These are phyloP conservation scores for Dryadula phaetusa DNA, from an alignment of 2,888 invertebrate species.

Conservation along the genomic window DNA sequence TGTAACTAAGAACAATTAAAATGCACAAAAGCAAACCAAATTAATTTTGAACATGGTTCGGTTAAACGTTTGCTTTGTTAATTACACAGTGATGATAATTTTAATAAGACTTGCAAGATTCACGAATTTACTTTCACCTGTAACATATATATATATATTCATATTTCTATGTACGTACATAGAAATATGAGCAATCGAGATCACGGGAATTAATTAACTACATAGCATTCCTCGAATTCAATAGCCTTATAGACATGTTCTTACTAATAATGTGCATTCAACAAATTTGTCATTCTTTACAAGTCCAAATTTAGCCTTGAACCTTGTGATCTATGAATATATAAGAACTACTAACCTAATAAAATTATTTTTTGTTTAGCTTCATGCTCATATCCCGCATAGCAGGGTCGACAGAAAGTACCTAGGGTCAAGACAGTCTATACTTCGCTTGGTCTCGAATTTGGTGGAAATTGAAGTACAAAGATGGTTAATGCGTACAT, in stretches of 20 bases:
- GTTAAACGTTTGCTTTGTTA: conserved; percentile 23
- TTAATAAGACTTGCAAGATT: neutral
- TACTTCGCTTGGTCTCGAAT: too few relatives aligned
- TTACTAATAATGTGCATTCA: too few relatives aligned
- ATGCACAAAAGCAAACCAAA: conserved; percentile 29
- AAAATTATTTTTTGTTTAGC: too few relatives aligned
- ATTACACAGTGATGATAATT: conserved; percentile 22
- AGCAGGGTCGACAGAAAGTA: too few relatives aligned
- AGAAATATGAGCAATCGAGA: too few relatives aligned
- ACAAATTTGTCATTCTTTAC: too few relatives aligned
- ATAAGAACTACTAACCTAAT: too few relatives aligned
- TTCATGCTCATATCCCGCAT: too few relatives aligned
- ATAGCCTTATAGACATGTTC: neutral
- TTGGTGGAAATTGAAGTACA: too few relatives aligned
- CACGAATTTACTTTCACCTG: conserved; percentile 7
- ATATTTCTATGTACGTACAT: neutral
- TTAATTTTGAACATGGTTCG: conserved; percentile 22
- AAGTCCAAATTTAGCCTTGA: too few relatives aligned
- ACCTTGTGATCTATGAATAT: too few relatives aligned
- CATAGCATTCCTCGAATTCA: neutral
- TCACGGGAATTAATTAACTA: neutral
- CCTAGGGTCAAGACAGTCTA: too few relatives aligned
- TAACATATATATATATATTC: neutral
- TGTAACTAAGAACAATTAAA: conserved; percentile 44
- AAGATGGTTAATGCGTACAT: neutral